These are phyloP conservation scores for Melanostoma mellinum DNA, from an alignment of 2,888 invertebrate genomes.

Conservation along the genomic window DNA sequence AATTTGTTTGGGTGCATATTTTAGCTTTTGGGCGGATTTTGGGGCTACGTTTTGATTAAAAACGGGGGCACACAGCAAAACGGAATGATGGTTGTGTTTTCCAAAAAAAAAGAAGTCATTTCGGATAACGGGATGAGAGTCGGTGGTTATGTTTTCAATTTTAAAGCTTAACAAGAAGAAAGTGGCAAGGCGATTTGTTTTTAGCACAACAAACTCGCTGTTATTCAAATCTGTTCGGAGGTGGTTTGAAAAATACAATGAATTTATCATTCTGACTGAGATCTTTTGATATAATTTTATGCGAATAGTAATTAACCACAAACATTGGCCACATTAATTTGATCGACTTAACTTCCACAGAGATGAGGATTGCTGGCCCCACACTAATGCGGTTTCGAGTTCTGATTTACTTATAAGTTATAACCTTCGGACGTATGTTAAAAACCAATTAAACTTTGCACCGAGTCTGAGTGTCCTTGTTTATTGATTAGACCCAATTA, in stretches of 20 bases:
- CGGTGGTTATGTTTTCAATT: too few species aligned
- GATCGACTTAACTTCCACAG: conserved; percentile 14
- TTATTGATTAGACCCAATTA: conserved; percentile 64
- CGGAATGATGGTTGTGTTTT: conserved; percentile 17
- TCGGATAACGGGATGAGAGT: too few species aligned
- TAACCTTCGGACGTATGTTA: conserved; percentile 57
- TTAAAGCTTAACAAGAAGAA: too few species aligned
- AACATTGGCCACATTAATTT: conserved; percentile 24
- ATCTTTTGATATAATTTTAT: not conserved
- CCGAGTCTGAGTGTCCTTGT: conserved; percentile 15
- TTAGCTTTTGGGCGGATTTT: conserved; percentile 39
- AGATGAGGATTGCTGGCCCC: not conserved
- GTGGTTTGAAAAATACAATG: too few species aligned
- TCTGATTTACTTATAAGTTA: conserved; percentile 40
- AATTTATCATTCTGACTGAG: too few species aligned
- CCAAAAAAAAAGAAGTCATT: too few species aligned
- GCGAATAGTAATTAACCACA: not conserved
- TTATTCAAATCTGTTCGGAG: too few species aligned
- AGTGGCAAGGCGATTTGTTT: too few species aligned
- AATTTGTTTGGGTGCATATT: conserved; percentile 61
- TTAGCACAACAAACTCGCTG: too few species aligned
- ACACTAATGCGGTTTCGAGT: conserved; percentile 21
- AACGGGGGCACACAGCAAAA: conserved; percentile 37
- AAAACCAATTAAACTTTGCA: conserved; percentile 62
- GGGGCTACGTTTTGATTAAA: conserved; percentile 43